Evolutionary conservation across 2,888 invertebrate species (phyloP).

Genomic region (Conomelus anceps): DNA sequence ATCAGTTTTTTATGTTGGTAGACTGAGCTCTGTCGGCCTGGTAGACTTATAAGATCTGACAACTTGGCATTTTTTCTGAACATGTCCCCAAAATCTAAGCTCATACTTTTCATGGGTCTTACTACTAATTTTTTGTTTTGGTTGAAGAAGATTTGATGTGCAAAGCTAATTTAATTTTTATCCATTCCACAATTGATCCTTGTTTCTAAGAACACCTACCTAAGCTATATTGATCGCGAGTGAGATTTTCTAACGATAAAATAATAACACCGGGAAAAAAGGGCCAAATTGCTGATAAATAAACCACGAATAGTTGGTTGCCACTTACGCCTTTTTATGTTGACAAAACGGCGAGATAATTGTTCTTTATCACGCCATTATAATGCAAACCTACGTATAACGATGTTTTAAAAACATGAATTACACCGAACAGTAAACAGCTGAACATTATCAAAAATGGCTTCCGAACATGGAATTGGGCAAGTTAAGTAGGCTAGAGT

Average conservation of each 20-base stretch:
- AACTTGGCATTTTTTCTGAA: no score
- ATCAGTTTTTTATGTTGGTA: no score
- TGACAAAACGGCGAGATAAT: neutral
- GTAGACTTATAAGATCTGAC: no score
- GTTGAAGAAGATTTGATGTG: no score
- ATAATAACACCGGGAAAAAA: neutral
- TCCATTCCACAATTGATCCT: no score
- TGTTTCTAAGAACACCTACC: no score
- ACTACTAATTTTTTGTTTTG: no score
- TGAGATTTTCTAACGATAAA: neutral
- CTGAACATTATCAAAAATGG: neutral
- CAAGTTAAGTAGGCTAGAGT: no score
- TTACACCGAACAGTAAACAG: neutral
- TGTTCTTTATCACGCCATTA: neutral
- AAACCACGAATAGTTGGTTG: neutral
- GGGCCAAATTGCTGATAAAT: neutral
- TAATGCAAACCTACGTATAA: neutral
- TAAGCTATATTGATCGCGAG: neutral
- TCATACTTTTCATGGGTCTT: no score
- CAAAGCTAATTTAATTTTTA: no score
- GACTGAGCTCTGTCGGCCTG: no score
- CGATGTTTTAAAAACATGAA: neutral
- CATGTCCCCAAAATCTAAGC: no score
- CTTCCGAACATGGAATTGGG: neutral
- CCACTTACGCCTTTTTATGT: neutral